Evolutionary conservation across 2,888 invertebrate genomes (phyloP), one percentile per base, ranked within the genome.

Genomic region (Hypsopygia costalis): DNA sequence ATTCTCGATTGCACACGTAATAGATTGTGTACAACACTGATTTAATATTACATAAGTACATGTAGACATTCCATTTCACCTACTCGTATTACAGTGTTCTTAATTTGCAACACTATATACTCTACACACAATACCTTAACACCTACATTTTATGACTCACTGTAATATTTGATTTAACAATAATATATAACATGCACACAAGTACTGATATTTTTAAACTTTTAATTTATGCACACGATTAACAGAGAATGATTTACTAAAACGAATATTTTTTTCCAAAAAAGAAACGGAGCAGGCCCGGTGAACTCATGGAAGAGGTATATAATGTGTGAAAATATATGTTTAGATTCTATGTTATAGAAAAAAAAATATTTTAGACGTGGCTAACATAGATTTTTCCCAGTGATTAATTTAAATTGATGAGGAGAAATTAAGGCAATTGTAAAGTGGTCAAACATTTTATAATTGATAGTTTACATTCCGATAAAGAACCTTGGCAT

Each of bases 301-400:
- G 95, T 85, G 94, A 93, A 92, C 91, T 95, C 90, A 74, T 92
- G 90, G 94, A 94, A 87, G 95, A 93, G 93, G 87, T 85, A 88
- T 73, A 79, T 62, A 69, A 65, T 72, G 83, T 86, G 87, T 86
- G 86, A 58, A 78, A 62, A 67, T 85, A 81, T 75, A 78, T 86
- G 86, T 86, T 80, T 85, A 85, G 81, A 78, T 60, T 72, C 72
- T 69, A 79, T 86, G 83, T 83, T 50, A 74, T 81, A 85, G 76
- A 80, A 55, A 51, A 66, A 62, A 60, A 64, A 58, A 53, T 48
- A 47, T 55, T 59, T 56, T 81, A 82, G 78, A 68, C 81, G 87
- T 87, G 86, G 83, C 87, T 88, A 88, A 88, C 87, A 86, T 88
- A 86, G 81, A 69, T 60, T 62, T 72, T 72, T 73, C 63, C 57